These are phyloP conservation scores for Venturia canescens DNA, from an alignment of 1,140 invertebrate species.

Conservation along the genomic window DNA sequence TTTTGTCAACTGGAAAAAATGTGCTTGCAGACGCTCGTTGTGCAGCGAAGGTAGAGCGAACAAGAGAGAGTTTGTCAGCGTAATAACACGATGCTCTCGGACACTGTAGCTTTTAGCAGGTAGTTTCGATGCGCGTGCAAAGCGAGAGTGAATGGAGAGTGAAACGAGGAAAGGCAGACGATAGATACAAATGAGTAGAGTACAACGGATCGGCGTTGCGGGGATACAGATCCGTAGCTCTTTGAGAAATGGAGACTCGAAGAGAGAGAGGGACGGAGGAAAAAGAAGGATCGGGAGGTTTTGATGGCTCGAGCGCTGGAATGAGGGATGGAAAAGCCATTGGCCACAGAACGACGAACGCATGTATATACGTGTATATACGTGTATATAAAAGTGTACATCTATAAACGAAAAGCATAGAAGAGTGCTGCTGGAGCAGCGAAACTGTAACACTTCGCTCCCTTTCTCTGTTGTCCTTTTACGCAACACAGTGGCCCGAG, in stretches of 20 bases:
- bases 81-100: constrained; percentile 59
- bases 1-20: too few relatives aligned
- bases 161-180: constrained; percentile 29
- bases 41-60: not conserved
- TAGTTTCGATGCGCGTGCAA: not conserved
- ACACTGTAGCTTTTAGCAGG: not conserved
- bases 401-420: not conserved
- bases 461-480: constrained; percentile 21
- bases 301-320: not conserved
- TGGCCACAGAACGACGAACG: not conserved
- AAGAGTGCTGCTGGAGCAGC: constrained; percentile 13
- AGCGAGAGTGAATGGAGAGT: constrained; percentile 4
- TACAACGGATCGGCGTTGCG: constrained; percentile 25
- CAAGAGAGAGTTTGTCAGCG: constrained; percentile 52
- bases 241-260: constrained; percentile 6
- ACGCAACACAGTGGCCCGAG: constrained; percentile 14
- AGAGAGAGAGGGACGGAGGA: not conserved
- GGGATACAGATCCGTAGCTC: not conserved
- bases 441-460: not conserved
- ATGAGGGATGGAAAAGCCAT: constrained; percentile 1
- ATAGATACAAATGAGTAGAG: constrained; percentile 39
- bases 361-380: not conserved
- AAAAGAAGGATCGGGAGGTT: not conserved
- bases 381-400: too few relatives aligned
- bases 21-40: too few relatives aligned